phyloP scores from a whole-genome alignment of 2,113 vertebrate species.

The Ceratotherium simum region DNA sequence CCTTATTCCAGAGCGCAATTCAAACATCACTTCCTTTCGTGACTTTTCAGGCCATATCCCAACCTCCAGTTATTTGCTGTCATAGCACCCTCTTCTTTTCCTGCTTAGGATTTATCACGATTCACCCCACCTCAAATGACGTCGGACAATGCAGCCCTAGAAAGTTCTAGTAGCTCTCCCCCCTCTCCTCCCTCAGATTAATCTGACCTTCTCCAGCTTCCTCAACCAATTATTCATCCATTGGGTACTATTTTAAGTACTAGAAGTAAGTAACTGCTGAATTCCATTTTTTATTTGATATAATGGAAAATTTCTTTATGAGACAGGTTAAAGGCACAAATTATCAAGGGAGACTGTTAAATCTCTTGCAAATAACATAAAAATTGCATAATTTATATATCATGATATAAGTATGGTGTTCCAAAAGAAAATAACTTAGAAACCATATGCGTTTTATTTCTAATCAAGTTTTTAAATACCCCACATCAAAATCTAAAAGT shows the following conservation, averaged over 20 bases:
- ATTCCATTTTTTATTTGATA: not conserved
- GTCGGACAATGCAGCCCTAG: not conserved
- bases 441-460: not conserved
- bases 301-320: not conserved
- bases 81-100: not conserved
- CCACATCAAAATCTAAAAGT: not conserved
- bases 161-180: not conserved
- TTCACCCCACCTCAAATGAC: not conserved
- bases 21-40: not conserved
- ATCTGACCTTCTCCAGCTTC: not conserved
- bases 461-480: not conserved
- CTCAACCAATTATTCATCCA: not conserved
- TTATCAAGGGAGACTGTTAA: not conserved
- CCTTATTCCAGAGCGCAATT: not conserved
- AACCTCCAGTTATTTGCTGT: not conserved
- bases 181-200: not conserved
- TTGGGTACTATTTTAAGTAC: not conserved
- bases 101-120: not conserved
- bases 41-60: not conserved
- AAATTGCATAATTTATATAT: not conserved
- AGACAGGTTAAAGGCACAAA: not conserved
- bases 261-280: not conserved
- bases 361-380: not conserved
- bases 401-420: not conserved
- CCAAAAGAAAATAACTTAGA: slow-evolving; percentile 36